Evolutionary conservation across 2,113 vertebrate species (phyloP).

Genomic region (Excalfactoria chinensis): DNA sequence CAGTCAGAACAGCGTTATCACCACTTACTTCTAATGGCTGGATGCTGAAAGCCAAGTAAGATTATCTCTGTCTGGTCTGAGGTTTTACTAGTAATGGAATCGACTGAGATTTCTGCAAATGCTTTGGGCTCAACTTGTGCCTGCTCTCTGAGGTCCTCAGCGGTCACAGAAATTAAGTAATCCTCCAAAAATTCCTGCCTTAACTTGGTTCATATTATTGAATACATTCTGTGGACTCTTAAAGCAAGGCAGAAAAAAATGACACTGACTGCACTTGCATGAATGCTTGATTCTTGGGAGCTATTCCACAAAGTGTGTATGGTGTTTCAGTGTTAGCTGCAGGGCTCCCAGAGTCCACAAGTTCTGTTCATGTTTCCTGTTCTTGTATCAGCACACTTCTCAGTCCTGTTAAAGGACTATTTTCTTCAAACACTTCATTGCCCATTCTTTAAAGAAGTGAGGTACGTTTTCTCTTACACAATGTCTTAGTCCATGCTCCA

Average conservation of each 20-base stretch:
- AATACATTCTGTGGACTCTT: neutral
- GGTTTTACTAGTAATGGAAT: neutral
- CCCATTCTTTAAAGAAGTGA: neutral
- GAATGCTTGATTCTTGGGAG: neutral
- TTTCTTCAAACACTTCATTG: neutral
- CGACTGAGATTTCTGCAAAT: neutral
- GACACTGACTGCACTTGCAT: accelerated
- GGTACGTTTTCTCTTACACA: neutral
- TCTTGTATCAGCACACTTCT: neutral
- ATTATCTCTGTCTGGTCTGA: constrained; percentile 6
- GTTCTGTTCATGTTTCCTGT: neutral
- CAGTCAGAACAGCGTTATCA: neutral
- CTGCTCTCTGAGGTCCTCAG: neutral
- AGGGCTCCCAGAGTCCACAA: neutral
- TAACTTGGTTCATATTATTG: neutral
- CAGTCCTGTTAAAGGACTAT: neutral
- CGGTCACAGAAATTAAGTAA: neutral
- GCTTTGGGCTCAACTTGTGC: neutral
- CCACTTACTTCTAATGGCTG: neutral
- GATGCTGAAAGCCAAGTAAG: constrained; percentile 2
- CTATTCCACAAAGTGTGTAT: neutral
- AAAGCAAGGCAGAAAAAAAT: neutral
- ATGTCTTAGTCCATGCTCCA: neutral
- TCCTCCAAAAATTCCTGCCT: neutral
- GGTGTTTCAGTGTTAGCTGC: neutral